Evolutionary conservation across 2,797 vertebrate genomes (phyloP), one percentile per base, ranked within the genome.

Genomic region (Anguilla obscura): DNA sequence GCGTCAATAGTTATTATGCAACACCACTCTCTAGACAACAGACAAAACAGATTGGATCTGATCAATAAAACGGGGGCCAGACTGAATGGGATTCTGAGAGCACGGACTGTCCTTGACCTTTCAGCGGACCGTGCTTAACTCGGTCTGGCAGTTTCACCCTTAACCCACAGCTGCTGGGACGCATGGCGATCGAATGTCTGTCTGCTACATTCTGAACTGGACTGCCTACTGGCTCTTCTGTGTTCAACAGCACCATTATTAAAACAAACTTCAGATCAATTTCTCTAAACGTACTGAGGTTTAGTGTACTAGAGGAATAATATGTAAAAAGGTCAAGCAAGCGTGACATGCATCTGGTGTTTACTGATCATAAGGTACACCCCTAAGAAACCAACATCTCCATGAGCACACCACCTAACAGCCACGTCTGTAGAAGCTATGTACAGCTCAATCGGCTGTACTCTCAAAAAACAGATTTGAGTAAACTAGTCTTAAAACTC

Each of bases 221-320:
- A 85, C 91, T 90, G 88, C 86, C 80, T 86, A 87, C 87, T 79
- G 0, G 30, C 87, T 88, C 89, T 90, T 93, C 93, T 86, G 90
- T 27, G 76, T 80, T 30, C 66, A 33, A n/a, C 14, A 76, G 1
- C 0, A 76, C 74, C 24, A 66, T 40, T 18, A 30, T 71, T 30
- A 71, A 30, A 63, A 21, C 8, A 71, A 56, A 18, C 54, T 56
- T 16, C 66, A 2, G 27, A 30, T 33, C n/a, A 27, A 71, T 33
- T 71, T 33, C n/a, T 30, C n/a, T 71, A 27, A 2, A 1, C 1
- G 21, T 12, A 30, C 8, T 1, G 27, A 30, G 66, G 27, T 71
- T 30, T 3, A 27, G n/a, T 9, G 66, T 71, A 27, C 66, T 9
- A 71, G 66, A 3, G 66, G 66, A 71, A 71, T 71, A 0, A 27